Evolutionary conservation across 2,888 invertebrate species (phyloP).

Genomic region (Eupithecia subfuscata): DNA sequence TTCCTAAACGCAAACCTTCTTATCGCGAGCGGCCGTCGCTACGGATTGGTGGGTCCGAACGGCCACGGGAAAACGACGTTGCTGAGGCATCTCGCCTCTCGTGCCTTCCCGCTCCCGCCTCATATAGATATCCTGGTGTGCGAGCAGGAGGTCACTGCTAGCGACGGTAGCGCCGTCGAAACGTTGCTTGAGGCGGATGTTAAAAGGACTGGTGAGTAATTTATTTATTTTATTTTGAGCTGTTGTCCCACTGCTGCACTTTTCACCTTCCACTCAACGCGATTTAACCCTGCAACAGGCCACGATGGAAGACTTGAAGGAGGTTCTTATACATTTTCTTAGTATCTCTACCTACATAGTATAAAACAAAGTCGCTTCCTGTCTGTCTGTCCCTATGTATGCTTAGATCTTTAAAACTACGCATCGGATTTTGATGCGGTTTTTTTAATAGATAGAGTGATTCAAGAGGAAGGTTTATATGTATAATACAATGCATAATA

Average conservation of each 20-base stretch:
- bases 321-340: neutral
- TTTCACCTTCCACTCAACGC: neutral
- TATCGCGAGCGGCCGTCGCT: conserved; percentile 96
- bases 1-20: conserved; percentile 97
- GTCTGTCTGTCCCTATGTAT: too few relatives aligned
- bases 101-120: conserved; percentile 96
- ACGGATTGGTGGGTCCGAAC: conserved; percentile 99
- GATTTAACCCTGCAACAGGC: neutral
- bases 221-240: neutral
- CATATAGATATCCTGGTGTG: conserved; percentile 98
- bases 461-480: too few relatives aligned
- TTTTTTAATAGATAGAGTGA: too few relatives aligned
- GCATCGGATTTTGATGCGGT: too few relatives aligned
- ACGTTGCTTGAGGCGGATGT: conserved; percentile 97
- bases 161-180: conserved; percentile 96
- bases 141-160: conserved; percentile 99
- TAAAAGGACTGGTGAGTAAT: conserved; percentile 86
- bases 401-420: too few relatives aligned
- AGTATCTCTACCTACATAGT: too few relatives aligned
- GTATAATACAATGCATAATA: too few relatives aligned
- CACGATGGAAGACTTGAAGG: neutral
- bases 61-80: conserved; percentile 99
- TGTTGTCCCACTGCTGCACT: neutral
- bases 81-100: conserved; percentile 94
- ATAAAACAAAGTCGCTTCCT: too few relatives aligned